Evolutionary conservation across 2,888 invertebrate genomes (phyloP).

Genomic region (Clitarchus hookeri): DNA sequence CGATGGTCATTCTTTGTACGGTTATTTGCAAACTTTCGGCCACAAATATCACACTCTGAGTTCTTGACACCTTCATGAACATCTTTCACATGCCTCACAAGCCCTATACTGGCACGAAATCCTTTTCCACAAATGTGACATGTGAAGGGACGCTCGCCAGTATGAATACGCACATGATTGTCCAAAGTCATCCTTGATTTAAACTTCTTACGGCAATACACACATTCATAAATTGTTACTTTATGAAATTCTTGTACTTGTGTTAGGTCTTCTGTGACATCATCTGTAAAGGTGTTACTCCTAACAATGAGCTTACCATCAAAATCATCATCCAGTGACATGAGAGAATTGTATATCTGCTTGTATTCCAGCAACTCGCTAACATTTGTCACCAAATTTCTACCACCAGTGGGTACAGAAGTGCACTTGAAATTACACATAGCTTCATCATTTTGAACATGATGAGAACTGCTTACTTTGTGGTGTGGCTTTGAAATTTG

Average conservation of each 20-base stretch:
- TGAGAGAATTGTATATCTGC: not conserved
- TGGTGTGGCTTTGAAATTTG: too few relatives aligned
- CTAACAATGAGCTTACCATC: not conserved
- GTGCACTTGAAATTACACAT: too few relatives aligned
- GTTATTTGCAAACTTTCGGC: constrained; percentile 54
- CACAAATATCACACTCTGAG: constrained; percentile 23
- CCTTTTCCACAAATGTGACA: constrained; percentile 17
- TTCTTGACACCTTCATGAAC: constrained; percentile 19
- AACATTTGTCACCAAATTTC: too few relatives aligned
- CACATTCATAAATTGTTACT: constrained; percentile 4
- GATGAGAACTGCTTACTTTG: too few relatives aligned
- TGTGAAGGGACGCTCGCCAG: not conserved
- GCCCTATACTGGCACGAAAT: not conserved
- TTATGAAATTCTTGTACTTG: not conserved
- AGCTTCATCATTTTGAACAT: too few relatives aligned
- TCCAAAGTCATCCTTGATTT: constrained; percentile 2
- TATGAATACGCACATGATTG: not conserved
- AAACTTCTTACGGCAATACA: not conserved
- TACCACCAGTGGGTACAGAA: too few relatives aligned
- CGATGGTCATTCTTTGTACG: constrained; percentile 55
- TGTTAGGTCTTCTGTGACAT: not conserved
- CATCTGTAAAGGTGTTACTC: not conserved
- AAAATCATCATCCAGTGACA: constrained; percentile 10
- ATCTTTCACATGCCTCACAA: constrained; percentile 12
- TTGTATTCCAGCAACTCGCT: not conserved